Evolutionary conservation across 2,888 invertebrate genomes (phyloP), one percentile per base, ranked within the genome.

Genomic region (Melinopterus prodromus): DNA sequence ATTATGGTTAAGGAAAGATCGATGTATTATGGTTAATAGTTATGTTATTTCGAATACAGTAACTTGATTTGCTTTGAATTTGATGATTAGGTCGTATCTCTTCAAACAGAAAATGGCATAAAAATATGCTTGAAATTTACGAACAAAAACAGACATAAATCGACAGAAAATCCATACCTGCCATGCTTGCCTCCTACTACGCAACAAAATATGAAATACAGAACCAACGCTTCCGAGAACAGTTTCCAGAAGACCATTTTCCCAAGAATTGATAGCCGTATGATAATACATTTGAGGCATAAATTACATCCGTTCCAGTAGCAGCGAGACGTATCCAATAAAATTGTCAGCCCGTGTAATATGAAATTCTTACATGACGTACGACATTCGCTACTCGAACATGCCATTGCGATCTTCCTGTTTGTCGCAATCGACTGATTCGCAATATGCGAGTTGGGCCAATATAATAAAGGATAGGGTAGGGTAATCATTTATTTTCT

Each of bases 271-370:
- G 53, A 53, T 53, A 4, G 9, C 53, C 53, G 12, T 53, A 53
- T 53, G 53, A 53, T 53, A 12, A 53, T 53, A 53, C 12, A 53
- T 53, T 53, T 53, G 53, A 53, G 53, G 53, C 53, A 53, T 53
- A 53, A 53, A 53, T 53, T 53, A 53, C 53, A 53, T 53, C 53
- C 53, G 53, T 53, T 53, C 53, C 53, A 53, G 53, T 53, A 53
- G 53, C 9, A 53, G 26, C 26, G 26, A 26, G 26, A 53, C 53
- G 53, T 53, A 53, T 53, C 53, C 53, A 53, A 53, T 53, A 53
- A 53, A 53, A 53, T 53, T 53, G 53, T 53, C 53, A 53, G 53
- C 53, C 9, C 53, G 53, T 53, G 53, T 53, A 53, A 53, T 53
- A 53, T 53, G 53, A 53, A 53, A 53, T 53, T 53, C 53, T 53